A percentile compares a stretch with the other conserved stretches of the same genome.
These are phyloP conservation scores for Hylaeus volcanicus DNA, from an alignment of 1,140 invertebrate species.

Conservation along the genomic window DNA sequence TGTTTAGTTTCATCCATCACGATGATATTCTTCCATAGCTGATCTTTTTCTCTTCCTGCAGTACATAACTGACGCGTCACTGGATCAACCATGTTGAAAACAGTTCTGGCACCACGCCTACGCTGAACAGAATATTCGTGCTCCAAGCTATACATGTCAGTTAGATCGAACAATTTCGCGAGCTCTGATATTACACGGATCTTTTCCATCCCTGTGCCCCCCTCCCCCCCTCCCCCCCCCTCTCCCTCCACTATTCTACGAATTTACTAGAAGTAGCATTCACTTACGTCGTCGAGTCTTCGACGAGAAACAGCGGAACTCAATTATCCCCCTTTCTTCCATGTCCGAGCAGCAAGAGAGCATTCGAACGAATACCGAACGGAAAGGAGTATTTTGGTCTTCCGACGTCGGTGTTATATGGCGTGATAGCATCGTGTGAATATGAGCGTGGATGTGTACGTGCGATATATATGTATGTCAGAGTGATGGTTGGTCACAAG, in stretches of 20 bases:
- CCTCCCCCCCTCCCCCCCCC: background rate
- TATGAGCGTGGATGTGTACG: slow-evolving; percentile 26
- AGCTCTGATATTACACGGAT: slow-evolving; percentile 12
- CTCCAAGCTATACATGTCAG: background rate
- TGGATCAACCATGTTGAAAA: no score
- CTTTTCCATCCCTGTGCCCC: background rate
- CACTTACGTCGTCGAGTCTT: background rate
- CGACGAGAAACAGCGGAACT: background rate
- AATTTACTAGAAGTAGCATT: slow-evolving; percentile 23
- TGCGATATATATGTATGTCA: slow-evolving; percentile 4
- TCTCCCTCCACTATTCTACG: background rate
- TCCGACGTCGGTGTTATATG: slow-evolving; percentile 55
- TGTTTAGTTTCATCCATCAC: no score
- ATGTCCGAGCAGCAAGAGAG: slow-evolving; percentile 9
- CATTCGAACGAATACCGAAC: slow-evolving; percentile 53
- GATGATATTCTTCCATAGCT: no score
- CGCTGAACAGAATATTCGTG: no score
- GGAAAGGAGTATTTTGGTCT: slow-evolving; percentile 64
- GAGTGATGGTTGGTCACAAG: slow-evolving; percentile 17
- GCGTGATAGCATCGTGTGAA: slow-evolving; percentile 14
- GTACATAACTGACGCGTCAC: no score
- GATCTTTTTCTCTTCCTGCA: no score
- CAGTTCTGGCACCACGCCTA: no score
- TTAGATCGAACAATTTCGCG: background rate
- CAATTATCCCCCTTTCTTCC: background rate